Conservation (phyloP, 2,888 invertebrate species). For the Chamaedrilus cognettii region DNA sequence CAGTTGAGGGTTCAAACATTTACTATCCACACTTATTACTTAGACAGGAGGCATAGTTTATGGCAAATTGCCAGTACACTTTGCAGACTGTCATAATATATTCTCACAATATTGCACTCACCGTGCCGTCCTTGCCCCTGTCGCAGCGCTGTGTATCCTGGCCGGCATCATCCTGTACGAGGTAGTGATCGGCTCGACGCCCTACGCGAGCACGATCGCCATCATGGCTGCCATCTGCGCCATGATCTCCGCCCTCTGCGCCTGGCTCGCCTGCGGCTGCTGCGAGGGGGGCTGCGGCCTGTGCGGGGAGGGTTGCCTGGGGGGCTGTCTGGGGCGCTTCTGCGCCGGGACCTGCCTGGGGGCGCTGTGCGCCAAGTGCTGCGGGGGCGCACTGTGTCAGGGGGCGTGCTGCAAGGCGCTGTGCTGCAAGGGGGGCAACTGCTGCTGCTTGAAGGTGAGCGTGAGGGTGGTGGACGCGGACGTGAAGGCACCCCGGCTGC, state of each 20-base stretch:
- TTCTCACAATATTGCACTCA: no score
- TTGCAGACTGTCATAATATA: no score
- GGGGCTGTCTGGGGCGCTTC: not conserved
- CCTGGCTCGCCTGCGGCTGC: not conserved
- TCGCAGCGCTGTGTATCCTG: not conserved
- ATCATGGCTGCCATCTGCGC: not conserved
- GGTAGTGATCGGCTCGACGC: not conserved
- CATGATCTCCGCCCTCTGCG: not conserved
- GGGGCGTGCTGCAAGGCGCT: not conserved
- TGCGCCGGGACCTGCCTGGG: no score
- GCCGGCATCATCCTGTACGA: not conserved
- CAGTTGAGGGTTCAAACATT: no score
- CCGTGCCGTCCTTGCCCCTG: no score
- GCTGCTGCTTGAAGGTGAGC: no score
- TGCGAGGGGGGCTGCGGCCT: not conserved
- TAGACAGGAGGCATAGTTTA: no score
- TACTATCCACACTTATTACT: no score
- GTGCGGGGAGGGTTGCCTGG: not conserved
- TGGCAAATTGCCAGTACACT: no score
- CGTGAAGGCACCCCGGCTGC: no score
- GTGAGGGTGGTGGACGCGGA: no score
- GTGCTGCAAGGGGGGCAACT: not conserved
- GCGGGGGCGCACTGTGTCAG: not conserved
- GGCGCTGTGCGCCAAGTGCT: not conserved
- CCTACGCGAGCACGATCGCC: not conserved